phyloP scores from a whole-genome alignment of 2,113 vertebrate genomes.

The Anoplopoma fimbria region DNA sequence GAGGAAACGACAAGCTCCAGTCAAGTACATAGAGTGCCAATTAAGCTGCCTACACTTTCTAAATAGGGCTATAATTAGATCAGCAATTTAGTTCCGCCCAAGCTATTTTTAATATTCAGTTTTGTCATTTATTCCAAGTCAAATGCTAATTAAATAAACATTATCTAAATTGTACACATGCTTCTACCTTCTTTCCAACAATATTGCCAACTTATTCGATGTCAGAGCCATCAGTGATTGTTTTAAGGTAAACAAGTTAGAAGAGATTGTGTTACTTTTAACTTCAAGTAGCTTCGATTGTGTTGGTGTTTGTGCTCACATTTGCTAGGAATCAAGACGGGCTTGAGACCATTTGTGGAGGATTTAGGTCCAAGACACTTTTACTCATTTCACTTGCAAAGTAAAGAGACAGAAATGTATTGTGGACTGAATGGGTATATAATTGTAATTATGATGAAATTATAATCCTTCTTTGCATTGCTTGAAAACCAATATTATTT shows the following conservation, averaged over 20 bases:
- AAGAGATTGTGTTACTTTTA: background rate
- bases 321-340: background rate
- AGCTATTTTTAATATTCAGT: conserved; percentile 22
- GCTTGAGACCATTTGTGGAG: background rate
- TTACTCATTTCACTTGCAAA: background rate
- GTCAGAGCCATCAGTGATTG: background rate
- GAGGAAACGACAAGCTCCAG: conserved; percentile 41
- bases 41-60: conserved; percentile 30
- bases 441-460: conserved; percentile 8
- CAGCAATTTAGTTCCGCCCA: conserved; percentile 37
- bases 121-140: conserved; percentile 25
- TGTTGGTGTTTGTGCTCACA: background rate
- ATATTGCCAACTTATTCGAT: background rate
- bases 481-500: background rate
- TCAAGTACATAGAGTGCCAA: conserved; percentile 43
- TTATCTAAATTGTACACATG: background rate
- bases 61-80: conserved; percentile 46
- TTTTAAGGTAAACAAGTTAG: background rate
- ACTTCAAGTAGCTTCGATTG: background rate
- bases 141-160: conserved; percentile 6
- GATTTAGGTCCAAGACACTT: background rate
- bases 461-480: conserved; percentile 5
- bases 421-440: background rate
- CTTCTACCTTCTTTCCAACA: background rate
- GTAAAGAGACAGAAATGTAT: background rate